phyloP scores from a whole-genome alignment of 2,797 vertebrate genomes.

The Aeoliscus strigatus region DNA sequence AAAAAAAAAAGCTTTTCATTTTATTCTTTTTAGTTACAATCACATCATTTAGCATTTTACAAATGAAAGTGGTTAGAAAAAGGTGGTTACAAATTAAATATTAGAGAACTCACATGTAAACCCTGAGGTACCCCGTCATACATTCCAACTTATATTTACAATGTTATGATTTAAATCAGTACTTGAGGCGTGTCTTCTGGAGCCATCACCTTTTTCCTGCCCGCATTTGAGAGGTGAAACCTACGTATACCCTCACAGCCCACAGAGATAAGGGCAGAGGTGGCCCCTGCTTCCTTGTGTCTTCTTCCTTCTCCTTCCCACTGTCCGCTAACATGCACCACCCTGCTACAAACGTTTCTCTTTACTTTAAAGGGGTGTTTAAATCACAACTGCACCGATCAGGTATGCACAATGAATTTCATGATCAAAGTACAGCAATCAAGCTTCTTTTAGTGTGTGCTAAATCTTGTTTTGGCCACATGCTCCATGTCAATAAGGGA shows the following conservation, averaged over 20 bases:
- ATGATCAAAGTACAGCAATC: conserved; percentile 5
- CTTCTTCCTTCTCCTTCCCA: conserved; percentile 15
- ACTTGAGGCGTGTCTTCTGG: neutral
- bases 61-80: too few species aligned
- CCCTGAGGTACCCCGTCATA: too few species aligned
- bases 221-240: conserved; percentile 34
- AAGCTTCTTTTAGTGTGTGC: neutral
- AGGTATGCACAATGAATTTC: conserved; percentile 14
- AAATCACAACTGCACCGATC: conserved; percentile 4
- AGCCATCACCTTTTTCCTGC: conserved; percentile 19
- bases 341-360: conserved; percentile 19
- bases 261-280: conserved; percentile 16
- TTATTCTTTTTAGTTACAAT: too few species aligned
- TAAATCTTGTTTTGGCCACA: conserved; percentile 5
- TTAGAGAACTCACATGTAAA: too few species aligned
- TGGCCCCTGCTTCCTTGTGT: conserved; percentile 9
- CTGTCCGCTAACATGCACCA: conserved; percentile 10
- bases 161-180: conserved; percentile 3
- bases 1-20: too few species aligned
- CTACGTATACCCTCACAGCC: conserved; percentile 15
- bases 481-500: conserved; percentile 1
- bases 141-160: too few species aligned
- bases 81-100: too few species aligned
- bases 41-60: too few species aligned
- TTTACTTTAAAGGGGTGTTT: conserved; percentile 13